Base-by-base conservation (phyloP, 2,888 invertebrate genomes). In the Dichetophora obliterata region DNA sequence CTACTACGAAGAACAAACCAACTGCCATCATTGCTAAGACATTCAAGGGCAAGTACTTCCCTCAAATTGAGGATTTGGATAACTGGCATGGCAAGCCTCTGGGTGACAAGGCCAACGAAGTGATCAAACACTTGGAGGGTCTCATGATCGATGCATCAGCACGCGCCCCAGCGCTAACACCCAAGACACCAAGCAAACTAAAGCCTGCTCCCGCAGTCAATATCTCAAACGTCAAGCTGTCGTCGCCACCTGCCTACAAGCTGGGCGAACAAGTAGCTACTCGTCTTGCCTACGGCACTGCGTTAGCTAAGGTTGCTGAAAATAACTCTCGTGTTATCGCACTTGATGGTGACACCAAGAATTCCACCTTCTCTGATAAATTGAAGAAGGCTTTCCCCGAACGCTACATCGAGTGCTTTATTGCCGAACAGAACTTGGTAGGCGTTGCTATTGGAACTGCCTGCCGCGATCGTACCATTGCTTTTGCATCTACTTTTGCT, bases 31-130 rank as follows among this genome's bases (percentile, higher is more conserved):
- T 99, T 79, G 98, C 98, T 72, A 98, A 98, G 91, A 99, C 99
- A 0, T 96, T 92, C 90, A 99, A 99, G 91, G 99, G 99, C 27
- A 95, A 92, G 87, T 94, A 93, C 84, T 97, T 97, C 90, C 93
- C 94, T 59, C 94, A 94, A 73, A 96, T 99, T 85, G 98, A 98
- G 89, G 96, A 99, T 89, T 84, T 92, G 82, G 96, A 97, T 77
- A 97, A 98, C 90, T 99, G 98, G 98, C 99, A 99, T 87, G 99
- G 99, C 72, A 99, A 99, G 90, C 94, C 99, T 0, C 90, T 99
- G 77, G 98, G 97, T 0, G 94, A 92, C 72, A 94, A 96, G 79
- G 93, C 95, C 0, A 93, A 93, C 0, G 92, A 91, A 82, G 92
- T 95, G 11, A 87, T 94, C 77, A 86, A 94, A 90, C 92, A 93